Evolutionary conservation across 1,140 invertebrate species (phyloP).

Genomic region (Drosophila punjabiensis): DNA sequence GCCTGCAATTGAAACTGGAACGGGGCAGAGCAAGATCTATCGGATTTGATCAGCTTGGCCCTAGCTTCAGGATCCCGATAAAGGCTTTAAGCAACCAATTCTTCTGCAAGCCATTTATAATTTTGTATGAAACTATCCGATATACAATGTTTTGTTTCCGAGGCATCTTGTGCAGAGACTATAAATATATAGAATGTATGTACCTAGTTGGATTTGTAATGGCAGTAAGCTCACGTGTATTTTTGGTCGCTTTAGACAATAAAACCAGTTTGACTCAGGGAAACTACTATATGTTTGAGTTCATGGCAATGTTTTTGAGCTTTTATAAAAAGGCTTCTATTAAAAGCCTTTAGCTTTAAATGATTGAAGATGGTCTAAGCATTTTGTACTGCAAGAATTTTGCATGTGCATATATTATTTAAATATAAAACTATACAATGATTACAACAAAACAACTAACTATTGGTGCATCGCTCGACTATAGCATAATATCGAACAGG

Average conservation of each 20-base stretch:
- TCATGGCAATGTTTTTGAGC: background rate
- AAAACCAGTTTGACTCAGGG: background rate
- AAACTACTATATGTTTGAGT: background rate
- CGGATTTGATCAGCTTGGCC: background rate
- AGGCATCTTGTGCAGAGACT: background rate
- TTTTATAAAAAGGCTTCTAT: background rate
- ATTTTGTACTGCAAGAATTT: background rate
- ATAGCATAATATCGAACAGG: background rate
- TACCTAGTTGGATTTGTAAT: background rate
- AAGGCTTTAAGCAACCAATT: background rate
- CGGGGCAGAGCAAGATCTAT: background rate
- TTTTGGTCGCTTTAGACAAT: background rate
- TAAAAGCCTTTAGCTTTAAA: background rate
- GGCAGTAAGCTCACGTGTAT: background rate
- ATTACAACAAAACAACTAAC: too few relatives aligned
- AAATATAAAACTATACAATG: background rate
- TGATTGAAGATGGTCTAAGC: background rate
- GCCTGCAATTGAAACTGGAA: background rate
- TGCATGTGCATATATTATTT: constrained; percentile 12
- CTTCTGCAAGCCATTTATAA: background rate
- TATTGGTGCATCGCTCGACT: background rate
- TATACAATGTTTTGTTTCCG: background rate
- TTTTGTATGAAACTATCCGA: background rate
- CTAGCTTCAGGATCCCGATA: background rate
- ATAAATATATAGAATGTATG: background rate